Percentiles rank a stretch among this genome's conserved stretches.
Conservation (phyloP, 2,113 vertebrate genomes). For the Picathartes gymnocephalus region DNA sequence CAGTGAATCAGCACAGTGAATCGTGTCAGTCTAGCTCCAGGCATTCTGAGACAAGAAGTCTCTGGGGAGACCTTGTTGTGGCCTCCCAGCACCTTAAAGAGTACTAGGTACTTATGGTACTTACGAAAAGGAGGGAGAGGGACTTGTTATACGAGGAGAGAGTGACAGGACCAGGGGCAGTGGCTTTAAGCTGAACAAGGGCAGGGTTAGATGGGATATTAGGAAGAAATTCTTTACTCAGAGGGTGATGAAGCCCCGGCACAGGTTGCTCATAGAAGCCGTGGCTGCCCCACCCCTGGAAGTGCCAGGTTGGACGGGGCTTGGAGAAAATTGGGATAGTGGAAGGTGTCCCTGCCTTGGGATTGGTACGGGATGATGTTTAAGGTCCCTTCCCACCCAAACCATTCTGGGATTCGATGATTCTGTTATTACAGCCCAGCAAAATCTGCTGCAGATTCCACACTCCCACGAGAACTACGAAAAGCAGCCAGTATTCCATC, state of each 20-base stretch:
- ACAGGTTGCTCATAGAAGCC: background rate
- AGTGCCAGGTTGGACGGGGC: rapidly evolving
- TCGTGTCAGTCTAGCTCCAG: background rate
- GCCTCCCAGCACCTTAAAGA: background rate
- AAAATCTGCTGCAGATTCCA: background rate
- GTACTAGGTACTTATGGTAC: background rate
- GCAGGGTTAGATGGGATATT: background rate
- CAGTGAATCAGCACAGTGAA: background rate
- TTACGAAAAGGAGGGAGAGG: background rate
- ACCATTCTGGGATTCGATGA: background rate
- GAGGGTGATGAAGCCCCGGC: background rate
- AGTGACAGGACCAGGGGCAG: background rate
- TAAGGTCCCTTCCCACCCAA: background rate
- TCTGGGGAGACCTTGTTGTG: background rate
- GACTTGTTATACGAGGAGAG: background rate
- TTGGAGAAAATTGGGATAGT: rapidly evolving
- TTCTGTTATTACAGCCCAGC: background rate
- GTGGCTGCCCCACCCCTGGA: background rate
- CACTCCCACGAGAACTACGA: background rate
- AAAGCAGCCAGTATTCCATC: background rate
- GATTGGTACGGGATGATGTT: background rate
- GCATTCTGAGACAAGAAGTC: background rate
- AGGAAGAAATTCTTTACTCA: background rate
- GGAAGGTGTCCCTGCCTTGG: background rate
- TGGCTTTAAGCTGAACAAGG: background rate